Evolutionary conservation across 2,797 vertebrate genomes (phyloP), one percentile per base, ranked within the genome.

Genomic region (Silurus lanzhouensis): DNA sequence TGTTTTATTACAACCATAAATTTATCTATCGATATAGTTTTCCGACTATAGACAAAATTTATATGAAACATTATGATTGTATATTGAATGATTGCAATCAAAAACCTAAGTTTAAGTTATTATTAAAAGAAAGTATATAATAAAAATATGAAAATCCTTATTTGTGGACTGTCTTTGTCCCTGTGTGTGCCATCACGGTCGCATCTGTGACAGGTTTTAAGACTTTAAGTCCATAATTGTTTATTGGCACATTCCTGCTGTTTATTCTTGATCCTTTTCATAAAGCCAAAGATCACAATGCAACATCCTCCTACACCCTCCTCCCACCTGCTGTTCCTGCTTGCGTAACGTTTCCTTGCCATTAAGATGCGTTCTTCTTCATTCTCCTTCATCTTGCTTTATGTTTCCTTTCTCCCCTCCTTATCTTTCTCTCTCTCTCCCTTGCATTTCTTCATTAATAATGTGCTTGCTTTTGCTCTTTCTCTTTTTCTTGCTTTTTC

Each of bases 271-370:
- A 67, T 84, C 52, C 27, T 10, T 72, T 68, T 80, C 46, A 79
- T n/a, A 44, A 7, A 55, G 75, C 58, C 81, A 80, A 67, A 80
- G 75, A 74, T 71, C 85, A 83, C 75, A 84, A 77, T 67, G 17
- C 77, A 82, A 20, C 79, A 74, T 84, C 83, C 78, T 81, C 77
- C 83, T 68, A 84, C 81, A 76, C 44, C 44, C 72, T 31, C 63
- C 78, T 83, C 58, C 81, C 67, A 79, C 81, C 72, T 75, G 64
- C 57, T 48, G 7, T 58, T 77, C 58, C 25, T 82, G 25, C 63
- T 71, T 84, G 66, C 60, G 55, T 85, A 79, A 79, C 60, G 5
- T 48, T 61, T 80, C 66, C 52, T 74, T 67, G 20, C 76, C 66
- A 78, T 83, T 83, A 58, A 44, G 46, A 83, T 80, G 66, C 75